Evolutionary conservation across 2,888 invertebrate genomes (phyloP).

Genomic region (Muscina levida): DNA sequence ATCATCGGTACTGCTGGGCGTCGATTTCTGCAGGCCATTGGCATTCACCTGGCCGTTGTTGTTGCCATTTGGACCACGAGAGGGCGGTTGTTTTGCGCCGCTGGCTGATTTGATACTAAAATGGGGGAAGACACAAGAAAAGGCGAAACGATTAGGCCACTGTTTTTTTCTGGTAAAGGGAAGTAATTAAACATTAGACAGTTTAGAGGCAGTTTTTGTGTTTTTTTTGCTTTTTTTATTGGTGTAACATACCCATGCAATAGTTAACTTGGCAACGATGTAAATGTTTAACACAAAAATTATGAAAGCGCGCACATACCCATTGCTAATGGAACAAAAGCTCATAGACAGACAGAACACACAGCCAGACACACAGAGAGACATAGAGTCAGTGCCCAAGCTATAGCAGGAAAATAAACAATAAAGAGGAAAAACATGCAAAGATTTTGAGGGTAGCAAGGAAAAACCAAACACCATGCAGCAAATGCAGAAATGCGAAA

Average conservation of each 20-base stretch:
- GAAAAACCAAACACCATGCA: slow-evolving; percentile 16
- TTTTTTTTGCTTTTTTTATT: slow-evolving; percentile 35
- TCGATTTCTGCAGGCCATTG: slow-evolving; percentile 80
- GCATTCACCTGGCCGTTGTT: slow-evolving; percentile 61
- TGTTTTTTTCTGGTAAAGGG: background rate
- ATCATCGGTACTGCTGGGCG: slow-evolving; percentile 84
- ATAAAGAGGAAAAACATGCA: slow-evolving; percentile 21
- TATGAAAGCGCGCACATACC: slow-evolving; percentile 12
- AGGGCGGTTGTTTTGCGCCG: slow-evolving; percentile 71
- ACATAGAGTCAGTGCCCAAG: background rate
- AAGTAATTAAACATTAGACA: slow-evolving; percentile 6
- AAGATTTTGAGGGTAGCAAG: background rate
- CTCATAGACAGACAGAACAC: background rate
- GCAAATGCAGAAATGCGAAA: slow-evolving; percentile 9
- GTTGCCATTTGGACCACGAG: slow-evolving; percentile 67
- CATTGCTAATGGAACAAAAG: background rate
- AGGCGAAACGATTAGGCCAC: slow-evolving; percentile 34
- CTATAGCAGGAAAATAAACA: slow-evolving; percentile 3
- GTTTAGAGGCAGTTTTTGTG: background rate
- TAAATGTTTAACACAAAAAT: background rate
- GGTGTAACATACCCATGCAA: slow-evolving; percentile 64
- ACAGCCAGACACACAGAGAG: background rate
- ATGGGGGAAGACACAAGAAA: slow-evolving; percentile 51
- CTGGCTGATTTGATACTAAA: slow-evolving; percentile 76
- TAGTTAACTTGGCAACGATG: slow-evolving; percentile 15